These are phyloP conservation scores for Cetoscarus ocellatus DNA, from an alignment of 2,797 vertebrate species.

Conservation along the genomic window DNA sequence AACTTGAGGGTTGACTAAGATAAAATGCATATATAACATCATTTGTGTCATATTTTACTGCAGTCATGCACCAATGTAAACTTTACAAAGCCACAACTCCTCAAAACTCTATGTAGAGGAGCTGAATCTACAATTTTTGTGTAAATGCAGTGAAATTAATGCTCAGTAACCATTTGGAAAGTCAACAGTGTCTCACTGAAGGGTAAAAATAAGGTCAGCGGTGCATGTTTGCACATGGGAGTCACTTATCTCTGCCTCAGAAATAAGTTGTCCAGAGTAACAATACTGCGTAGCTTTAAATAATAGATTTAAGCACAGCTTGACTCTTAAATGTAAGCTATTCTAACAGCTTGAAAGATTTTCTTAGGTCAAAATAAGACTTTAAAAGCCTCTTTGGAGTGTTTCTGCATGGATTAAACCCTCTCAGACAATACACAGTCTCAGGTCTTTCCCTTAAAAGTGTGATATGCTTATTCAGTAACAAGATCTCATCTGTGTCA, in stretches of 20 bases:
- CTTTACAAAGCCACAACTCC: background rate
- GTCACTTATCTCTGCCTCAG: constrained; percentile 8
- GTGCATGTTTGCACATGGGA: background rate
- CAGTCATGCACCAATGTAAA: background rate
- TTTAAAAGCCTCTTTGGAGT: constrained; percentile 4
- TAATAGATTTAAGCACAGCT: background rate
- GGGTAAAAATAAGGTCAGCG: background rate
- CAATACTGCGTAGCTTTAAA: background rate
- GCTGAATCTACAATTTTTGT: too few species aligned
- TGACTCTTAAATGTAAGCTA: background rate
- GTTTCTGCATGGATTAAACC: constrained; percentile 1
- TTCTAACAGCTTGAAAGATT: background rate
- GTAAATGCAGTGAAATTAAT: too few species aligned
- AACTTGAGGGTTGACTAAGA: background rate
- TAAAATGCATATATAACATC: background rate
- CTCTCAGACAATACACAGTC: constrained; percentile 24
- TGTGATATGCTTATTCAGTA: constrained; percentile 28
- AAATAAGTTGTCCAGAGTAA: background rate
- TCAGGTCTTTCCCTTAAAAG: constrained; percentile 22
- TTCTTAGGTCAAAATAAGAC: constrained; percentile 16
- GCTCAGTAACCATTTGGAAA: too few species aligned
- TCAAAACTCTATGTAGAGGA: background rate
- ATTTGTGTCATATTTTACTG: too few species aligned
- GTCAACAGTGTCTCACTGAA: too few species aligned
- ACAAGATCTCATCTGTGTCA: constrained; percentile 12